Percentiles rank a stretch among this genome's conserved stretches.
phyloP scores from a whole-genome alignment of 2,113 vertebrate species.

The Labeo rohita region DNA sequence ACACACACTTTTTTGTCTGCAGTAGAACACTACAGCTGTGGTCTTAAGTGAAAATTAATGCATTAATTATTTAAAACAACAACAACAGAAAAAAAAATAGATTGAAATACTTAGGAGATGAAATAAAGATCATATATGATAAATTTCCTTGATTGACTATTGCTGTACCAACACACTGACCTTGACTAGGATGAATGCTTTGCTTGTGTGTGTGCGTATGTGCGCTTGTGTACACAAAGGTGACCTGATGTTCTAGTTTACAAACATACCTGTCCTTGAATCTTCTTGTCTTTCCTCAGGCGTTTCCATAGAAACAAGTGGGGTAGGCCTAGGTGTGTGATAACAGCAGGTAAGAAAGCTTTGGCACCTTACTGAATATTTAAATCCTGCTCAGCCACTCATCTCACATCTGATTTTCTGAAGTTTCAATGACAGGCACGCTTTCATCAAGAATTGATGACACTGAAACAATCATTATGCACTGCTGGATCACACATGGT shows the following conservation, averaged over 20 bases:
- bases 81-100: neutral
- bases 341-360: constrained; percentile 48
- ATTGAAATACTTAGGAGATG: neutral
- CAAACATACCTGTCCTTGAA: constrained; percentile 61
- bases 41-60: neutral
- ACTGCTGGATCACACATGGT: neutral
- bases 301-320: constrained; percentile 60
- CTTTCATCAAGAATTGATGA: constrained; percentile 26
- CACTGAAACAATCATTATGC: neutral
- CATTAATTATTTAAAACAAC: constrained; percentile 8
- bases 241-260: constrained; percentile 58
- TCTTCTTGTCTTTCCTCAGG: constrained; percentile 46
- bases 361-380: constrained; percentile 34
- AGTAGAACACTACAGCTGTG: neutral
- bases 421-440: constrained; percentile 11
- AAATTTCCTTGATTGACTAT: neutral
- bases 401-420: neutral
- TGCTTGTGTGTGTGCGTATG: constrained; percentile 4
- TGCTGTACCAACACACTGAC: constrained; percentile 20
- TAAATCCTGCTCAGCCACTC: constrained; percentile 8
- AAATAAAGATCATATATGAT: neutral
- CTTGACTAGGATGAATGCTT: constrained; percentile 37
- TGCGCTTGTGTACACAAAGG: constrained; percentile 41
- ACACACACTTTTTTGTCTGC: neutral
- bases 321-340: constrained; percentile 31